A percentile compares a stretch with the other conserved stretches of the same genome.
These are phyloP conservation scores for Bhutanitis thaidina DNA, from an alignment of 2,888 invertebrate species.

Conservation along the genomic window DNA sequence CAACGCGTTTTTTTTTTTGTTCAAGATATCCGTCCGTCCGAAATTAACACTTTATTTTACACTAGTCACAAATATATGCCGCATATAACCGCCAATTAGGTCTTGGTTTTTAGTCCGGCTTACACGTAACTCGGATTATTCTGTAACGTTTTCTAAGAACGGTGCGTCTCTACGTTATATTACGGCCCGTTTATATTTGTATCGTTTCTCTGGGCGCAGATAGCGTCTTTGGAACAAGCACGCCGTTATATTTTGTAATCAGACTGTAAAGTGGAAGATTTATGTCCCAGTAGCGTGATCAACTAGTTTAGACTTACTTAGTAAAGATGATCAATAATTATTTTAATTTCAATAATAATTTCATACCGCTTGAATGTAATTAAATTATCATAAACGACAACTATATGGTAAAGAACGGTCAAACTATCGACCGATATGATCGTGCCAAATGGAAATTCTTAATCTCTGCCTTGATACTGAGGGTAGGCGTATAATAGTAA, in stretches of 20 bases:
- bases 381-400: no score
- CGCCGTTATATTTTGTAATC: no score
- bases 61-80: slow-evolving; percentile 61
- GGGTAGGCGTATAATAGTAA: no score
- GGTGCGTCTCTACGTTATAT: neutral
- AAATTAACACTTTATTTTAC: slow-evolving; percentile 68
- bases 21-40: slow-evolving; percentile 50
- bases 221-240: no score
- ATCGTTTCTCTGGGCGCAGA: no score
- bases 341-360: no score
- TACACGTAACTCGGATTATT: slow-evolving; percentile 28
- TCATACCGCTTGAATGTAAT: no score
- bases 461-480: no score
- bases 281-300: neutral
- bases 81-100: slow-evolving; percentile 76
- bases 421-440: no score
- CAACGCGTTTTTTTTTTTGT: slow-evolving; percentile 63
- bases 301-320: neutral
- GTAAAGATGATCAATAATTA: no score
- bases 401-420: no score
- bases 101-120: slow-evolving; percentile 35
- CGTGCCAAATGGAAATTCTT: no score
- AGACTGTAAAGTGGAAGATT: neutral
- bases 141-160: slow-evolving; percentile 22
- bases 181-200: slow-evolving; percentile 1